Conservation (phyloP, 2,888 invertebrate genomes). For the Epistrophe eligans region DNA sequence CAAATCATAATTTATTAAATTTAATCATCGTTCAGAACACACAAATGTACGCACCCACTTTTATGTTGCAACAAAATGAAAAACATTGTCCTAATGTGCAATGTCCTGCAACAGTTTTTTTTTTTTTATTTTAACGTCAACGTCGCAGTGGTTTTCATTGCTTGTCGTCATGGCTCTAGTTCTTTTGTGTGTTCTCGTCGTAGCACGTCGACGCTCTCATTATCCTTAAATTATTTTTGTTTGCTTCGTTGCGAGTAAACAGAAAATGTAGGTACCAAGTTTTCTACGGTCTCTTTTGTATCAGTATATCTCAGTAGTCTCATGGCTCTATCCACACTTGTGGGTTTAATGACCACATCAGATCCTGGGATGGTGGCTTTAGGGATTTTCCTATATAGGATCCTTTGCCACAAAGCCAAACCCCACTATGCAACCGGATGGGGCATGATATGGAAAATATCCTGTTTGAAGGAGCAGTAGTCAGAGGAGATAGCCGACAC, state of each 20-base stretch:
- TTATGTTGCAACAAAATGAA: conserved; percentile 2
- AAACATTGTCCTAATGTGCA: conserved; percentile 27
- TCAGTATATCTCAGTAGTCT: conserved; percentile 1
- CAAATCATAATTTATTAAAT: conserved; percentile 69
- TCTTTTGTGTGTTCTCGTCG: conserved; percentile 43
- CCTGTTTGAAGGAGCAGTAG: conserved; percentile 43
- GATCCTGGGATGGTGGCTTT: conserved; percentile 20
- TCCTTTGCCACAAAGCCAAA: conserved; percentile 55
- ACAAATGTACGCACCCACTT: conserved; percentile 1
- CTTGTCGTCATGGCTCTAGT: conserved; percentile 29
- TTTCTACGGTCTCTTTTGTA: conserved; percentile 2
- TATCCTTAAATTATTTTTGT: conserved; percentile 55
- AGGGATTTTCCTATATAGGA: conserved; percentile 34
- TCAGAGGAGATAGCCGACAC: not conserved
- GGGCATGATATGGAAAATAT: conserved; percentile 41
- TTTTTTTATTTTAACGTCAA: not conserved
- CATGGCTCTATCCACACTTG: conserved; percentile 42
- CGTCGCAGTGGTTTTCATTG: conserved; percentile 2
- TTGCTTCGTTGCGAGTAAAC: conserved; percentile 61
- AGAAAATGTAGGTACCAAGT: conserved; percentile 41
- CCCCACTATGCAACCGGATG: conserved; percentile 35
- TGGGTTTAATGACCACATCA: conserved; percentile 70
- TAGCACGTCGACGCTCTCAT: conserved; percentile 50
- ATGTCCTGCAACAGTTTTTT: conserved; percentile 56
- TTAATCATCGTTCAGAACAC: conserved; percentile 55